Percentiles rank a stretch among this genome's conserved stretches.
Conservation (phyloP, 2,888 invertebrate species). For the Zele albiditarsus region DNA sequence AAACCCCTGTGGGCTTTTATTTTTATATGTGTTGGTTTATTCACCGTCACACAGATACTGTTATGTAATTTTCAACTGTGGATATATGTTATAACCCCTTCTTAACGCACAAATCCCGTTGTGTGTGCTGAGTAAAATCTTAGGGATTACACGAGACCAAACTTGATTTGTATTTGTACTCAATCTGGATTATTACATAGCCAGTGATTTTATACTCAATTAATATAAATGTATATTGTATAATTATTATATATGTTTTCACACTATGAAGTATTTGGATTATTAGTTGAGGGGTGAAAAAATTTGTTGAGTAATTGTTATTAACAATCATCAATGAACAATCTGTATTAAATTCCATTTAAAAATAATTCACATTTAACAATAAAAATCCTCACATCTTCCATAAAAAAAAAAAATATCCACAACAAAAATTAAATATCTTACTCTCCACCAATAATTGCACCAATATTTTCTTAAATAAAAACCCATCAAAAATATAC, state of each 20-base stretch:
- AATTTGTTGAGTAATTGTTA: too few species aligned
- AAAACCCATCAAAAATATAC: neutral
- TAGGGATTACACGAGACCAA: slow-evolving; percentile 6
- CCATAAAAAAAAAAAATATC: too few species aligned
- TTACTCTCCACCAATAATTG: too few species aligned
- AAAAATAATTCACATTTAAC: too few species aligned
- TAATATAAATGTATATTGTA: neutral
- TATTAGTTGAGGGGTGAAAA: too few species aligned
- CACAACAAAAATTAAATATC: too few species aligned
- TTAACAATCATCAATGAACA: too few species aligned
- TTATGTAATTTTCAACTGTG: slow-evolving; percentile 50
- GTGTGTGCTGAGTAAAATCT: slow-evolving; percentile 37
- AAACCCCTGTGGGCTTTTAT: neutral
- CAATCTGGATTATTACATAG: neutral
- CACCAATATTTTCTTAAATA: too few species aligned
- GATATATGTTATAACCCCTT: too few species aligned
- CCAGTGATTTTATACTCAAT: neutral
- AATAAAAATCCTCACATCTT: too few species aligned
- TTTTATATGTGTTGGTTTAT: neutral
- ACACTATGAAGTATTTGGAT: neutral
- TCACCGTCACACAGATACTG: neutral
- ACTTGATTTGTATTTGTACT: neutral
- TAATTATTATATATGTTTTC: slow-evolving; percentile 7
- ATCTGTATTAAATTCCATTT: too few species aligned
- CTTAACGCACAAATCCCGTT: slow-evolving; percentile 59